Evolutionary conservation across 2,113 vertebrate genomes (phyloP).

Genomic region (Emberiza fucata): DNA sequence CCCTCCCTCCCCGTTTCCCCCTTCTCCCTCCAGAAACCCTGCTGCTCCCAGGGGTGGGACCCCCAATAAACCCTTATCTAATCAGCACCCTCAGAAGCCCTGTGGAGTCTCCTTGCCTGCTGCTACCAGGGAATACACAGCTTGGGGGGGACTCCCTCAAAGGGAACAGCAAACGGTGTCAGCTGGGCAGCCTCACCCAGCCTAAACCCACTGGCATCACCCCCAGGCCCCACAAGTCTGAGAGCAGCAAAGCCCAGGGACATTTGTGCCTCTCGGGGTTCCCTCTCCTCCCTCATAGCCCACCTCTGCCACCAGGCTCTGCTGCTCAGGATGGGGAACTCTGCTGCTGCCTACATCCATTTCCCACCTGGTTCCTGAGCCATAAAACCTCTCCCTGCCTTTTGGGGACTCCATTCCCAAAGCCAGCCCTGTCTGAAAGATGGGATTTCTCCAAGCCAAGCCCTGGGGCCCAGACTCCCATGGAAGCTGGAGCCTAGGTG

Average conservation of each 20-base stretch:
- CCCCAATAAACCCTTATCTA: too few species aligned
- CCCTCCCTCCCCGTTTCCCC: too few species aligned
- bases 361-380: not conserved
- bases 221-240: not conserved
- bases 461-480: not conserved
- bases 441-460: rapidly evolving
- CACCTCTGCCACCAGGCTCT: not conserved
- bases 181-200: not conserved
- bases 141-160: too few species aligned
- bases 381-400: not conserved
- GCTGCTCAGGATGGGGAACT: not conserved
- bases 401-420: not conserved
- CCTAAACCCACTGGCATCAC: not conserved
- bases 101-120: too few species aligned
- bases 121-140: too few species aligned
- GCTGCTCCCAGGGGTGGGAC: too few species aligned
- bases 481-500: not conserved
- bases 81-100: too few species aligned
- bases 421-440: not conserved
- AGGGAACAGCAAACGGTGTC: not conserved
- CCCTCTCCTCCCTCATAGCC: not conserved
- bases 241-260: rapidly evolving
- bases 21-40: too few species aligned
- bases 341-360: not conserved
- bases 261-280: not conserved